A percentile compares a stretch with the other conserved stretches of the same genome.
Conservation (phyloP, 2,113 vertebrate species). For the Astur gentilis region DNA sequence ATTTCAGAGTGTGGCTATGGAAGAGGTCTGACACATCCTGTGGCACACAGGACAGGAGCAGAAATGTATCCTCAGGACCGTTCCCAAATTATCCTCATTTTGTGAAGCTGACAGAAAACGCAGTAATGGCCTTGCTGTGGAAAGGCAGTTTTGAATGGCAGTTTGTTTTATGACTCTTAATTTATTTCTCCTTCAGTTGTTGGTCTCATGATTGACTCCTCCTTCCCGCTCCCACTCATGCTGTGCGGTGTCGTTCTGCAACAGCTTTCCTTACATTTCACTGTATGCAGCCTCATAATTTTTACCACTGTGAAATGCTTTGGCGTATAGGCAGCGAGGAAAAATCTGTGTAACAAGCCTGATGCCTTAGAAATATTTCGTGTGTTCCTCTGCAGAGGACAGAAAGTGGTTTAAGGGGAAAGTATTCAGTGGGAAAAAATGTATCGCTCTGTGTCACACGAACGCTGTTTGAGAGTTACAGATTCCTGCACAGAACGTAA, state of each 20-base stretch:
- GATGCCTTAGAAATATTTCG: constrained; percentile 11
- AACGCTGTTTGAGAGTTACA: background rate
- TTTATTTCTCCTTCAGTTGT: constrained; percentile 34
- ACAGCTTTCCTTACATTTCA: constrained; percentile 20
- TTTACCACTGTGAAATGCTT: background rate
- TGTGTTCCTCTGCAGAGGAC: background rate
- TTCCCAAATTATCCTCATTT: background rate
- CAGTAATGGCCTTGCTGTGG: background rate
- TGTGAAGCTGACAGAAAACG: background rate
- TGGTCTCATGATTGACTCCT: constrained; percentile 12
- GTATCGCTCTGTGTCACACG: background rate
- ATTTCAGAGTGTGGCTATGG: background rate
- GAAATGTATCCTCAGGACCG: background rate
- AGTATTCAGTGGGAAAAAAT: background rate
- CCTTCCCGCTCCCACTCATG: background rate
- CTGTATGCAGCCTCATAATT: background rate
- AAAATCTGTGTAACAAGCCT: background rate
- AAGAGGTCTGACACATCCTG: background rate
- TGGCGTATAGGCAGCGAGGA: background rate
- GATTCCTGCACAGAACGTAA: background rate
- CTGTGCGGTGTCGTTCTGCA: background rate
- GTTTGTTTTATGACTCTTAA: constrained; percentile 40
- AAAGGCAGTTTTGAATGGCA: constrained; percentile 27
- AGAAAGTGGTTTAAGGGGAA: background rate
- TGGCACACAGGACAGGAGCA: background rate